Percentiles rank a stretch among this genome's conserved stretches.
Conservation (phyloP, 2,113 vertebrate species). For the Ariopsis seemanni region DNA sequence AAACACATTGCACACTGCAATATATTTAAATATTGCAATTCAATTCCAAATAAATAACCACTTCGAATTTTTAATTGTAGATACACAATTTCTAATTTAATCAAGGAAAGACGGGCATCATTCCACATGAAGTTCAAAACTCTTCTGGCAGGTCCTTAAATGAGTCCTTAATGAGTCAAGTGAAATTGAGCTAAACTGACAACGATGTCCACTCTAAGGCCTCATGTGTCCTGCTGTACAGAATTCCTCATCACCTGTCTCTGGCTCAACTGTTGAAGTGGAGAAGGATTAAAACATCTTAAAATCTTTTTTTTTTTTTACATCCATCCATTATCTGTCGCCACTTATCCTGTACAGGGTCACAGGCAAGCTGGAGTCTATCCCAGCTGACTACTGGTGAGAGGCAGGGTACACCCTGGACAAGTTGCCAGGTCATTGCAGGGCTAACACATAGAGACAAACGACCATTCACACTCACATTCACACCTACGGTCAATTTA, state of each 20-base stretch:
- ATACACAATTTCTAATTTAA: neutral
- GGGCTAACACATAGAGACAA: too few relatives aligned
- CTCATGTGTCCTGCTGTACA: neutral
- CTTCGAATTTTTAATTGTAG: neutral
- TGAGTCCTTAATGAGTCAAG: neutral
- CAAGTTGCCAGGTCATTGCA: too few relatives aligned
- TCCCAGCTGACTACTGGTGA: too few relatives aligned
- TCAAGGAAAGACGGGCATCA: neutral
- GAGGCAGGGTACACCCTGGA: too few relatives aligned
- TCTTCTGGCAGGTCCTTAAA: neutral
- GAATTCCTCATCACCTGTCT: neutral
- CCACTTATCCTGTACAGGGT: too few relatives aligned
- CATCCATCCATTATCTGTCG: too few relatives aligned
- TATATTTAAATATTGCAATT: neutral
- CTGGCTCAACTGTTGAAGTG: neutral
- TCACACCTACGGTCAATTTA: too few relatives aligned
- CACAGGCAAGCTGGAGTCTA: too few relatives aligned
- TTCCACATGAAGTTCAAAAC: neutral
- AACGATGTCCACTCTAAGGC: neutral
- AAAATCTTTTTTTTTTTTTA: too few relatives aligned
- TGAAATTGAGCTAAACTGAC: neutral
- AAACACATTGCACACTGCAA: neutral
- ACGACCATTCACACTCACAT: too few relatives aligned
- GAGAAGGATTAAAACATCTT: neutral
- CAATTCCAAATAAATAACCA: neutral